phyloP scores from a whole-genome alignment of 2,797 vertebrate genomes.

The Scleropages formosus region DNA sequence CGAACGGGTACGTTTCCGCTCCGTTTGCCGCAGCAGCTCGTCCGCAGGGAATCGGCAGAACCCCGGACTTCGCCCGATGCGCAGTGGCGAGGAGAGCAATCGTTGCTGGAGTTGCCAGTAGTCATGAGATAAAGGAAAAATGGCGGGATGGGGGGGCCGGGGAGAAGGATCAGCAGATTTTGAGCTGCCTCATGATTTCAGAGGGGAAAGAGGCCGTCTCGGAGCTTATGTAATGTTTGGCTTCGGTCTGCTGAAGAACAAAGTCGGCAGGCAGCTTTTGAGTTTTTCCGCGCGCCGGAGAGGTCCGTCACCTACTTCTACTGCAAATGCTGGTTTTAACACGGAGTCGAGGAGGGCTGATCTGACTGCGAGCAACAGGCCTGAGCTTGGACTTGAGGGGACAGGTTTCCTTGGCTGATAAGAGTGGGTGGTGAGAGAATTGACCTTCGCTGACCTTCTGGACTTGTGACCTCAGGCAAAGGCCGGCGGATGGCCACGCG shows the following conservation, averaged over 20 bases:
- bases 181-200: slow-evolving; percentile 1
- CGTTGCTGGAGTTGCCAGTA: neutral
- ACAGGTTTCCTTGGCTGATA: neutral
- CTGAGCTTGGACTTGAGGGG: neutral
- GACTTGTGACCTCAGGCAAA: no score
- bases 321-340: neutral
- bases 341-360: neutral
- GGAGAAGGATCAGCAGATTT: slow-evolving; percentile 33
- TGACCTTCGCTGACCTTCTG: no score
- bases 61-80: no score
- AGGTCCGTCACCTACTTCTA: neutral
- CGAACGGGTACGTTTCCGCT: no score
- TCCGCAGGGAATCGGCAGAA: no score
- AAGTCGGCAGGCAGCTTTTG: neutral
- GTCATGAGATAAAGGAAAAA: slow-evolving; percentile 6
- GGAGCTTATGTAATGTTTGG: slow-evolving; percentile 18
- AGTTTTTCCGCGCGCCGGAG: neutral
- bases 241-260: neutral
- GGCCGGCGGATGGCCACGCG: no score
- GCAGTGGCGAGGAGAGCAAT: no score
- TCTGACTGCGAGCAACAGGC: neutral
- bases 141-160: neutral
- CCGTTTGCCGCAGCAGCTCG: no score
- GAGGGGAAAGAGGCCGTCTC: slow-evolving; percentile 3
- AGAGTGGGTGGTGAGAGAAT: neutral